Conservation (phyloP, 2,797 vertebrate species). For the Bovichtus variegatus region DNA sequence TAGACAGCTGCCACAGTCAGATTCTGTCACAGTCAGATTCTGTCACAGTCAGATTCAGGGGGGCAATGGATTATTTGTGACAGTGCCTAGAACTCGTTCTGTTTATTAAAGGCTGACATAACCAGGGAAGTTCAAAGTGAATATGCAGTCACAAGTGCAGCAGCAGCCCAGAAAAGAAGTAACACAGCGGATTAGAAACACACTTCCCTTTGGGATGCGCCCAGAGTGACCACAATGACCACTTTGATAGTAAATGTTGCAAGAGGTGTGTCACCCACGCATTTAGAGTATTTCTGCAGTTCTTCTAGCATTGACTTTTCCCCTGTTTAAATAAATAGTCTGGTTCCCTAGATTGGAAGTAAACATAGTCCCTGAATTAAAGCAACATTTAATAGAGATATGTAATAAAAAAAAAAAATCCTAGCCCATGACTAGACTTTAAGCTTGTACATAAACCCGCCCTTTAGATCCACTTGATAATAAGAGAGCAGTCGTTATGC, state of each 20-base stretch:
- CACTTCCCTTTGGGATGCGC: slow-evolving; percentile 51
- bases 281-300: slow-evolving; percentile 12
- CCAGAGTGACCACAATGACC: slow-evolving; percentile 30
- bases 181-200: slow-evolving; percentile 38
- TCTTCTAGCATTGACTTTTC: slow-evolving; percentile 11
- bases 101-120: slow-evolving; percentile 31
- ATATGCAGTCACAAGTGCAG: neutral
- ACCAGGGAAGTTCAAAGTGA: slow-evolving; percentile 5
- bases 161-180: slow-evolving; percentile 18
- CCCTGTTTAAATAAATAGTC: neutral
- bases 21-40: slow-evolving; percentile 29
- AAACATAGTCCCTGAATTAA: slow-evolving; percentile 7
- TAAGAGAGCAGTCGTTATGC: neutral
- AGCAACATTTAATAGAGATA: slow-evolving; percentile 7
- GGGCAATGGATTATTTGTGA: slow-evolving; percentile 3
- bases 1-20: slow-evolving; percentile 48
- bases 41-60: slow-evolving; percentile 28
- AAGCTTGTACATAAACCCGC: neutral
- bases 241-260: slow-evolving; percentile 37
- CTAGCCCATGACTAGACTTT: neutral
- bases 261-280: slow-evolving; percentile 15
- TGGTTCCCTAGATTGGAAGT: slow-evolving; percentile 7
- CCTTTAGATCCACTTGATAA: slow-evolving; percentile 33
- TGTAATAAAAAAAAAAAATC: neutral
- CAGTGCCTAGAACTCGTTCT: slow-evolving; percentile 3